phyloP scores from a whole-genome alignment of 92 coral and sea anemone species.

The Ricordea florida region DNA sequence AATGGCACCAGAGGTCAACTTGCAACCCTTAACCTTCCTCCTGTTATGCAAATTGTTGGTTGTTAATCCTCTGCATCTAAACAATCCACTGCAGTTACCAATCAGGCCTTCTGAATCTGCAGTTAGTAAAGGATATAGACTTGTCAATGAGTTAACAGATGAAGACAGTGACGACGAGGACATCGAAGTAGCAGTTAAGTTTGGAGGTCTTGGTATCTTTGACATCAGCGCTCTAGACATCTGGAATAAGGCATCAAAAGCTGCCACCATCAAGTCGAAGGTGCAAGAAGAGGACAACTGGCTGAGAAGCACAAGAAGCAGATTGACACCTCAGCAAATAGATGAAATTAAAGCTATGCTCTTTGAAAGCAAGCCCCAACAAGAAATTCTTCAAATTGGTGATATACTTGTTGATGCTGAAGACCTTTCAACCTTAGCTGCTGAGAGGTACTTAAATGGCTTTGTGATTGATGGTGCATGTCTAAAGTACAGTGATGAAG shows the following conservation, averaged over 20 bases:
- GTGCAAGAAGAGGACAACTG: constrained; percentile 36
- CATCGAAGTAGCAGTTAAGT: constrained; percentile 29
- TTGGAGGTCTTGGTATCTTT: constrained; percentile 54
- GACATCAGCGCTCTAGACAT: constrained; percentile 26
- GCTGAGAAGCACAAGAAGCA: constrained; percentile 13
- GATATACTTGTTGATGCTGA: constrained; percentile 40
- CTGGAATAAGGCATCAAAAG: constrained; percentile 37
- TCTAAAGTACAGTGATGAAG: constrained; percentile 20
- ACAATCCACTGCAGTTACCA: constrained; percentile 11
- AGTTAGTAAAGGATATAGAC: background rate
- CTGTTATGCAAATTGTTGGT: constrained; percentile 24
- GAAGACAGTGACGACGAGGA: constrained; percentile 38
- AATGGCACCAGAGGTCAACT: constrained; percentile 17
- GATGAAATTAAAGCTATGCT: constrained; percentile 4
- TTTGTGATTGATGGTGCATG: constrained; percentile 50
- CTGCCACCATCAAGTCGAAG: background rate
- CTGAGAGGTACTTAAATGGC: constrained; percentile 47
- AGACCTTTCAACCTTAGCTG: constrained; percentile 33
- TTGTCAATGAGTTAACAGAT: background rate
- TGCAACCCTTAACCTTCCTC: constrained; percentile 38
- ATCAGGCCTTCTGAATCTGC: constrained; percentile 16
- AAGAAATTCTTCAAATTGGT: constrained; percentile 15
- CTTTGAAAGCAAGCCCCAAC: constrained; percentile 24
- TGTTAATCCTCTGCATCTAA: background rate
- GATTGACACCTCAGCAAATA: background rate